These are phyloP conservation scores for Spodoptera litura DNA, from an alignment of 1,140 invertebrate species.

Conservation along the genomic window DNA sequence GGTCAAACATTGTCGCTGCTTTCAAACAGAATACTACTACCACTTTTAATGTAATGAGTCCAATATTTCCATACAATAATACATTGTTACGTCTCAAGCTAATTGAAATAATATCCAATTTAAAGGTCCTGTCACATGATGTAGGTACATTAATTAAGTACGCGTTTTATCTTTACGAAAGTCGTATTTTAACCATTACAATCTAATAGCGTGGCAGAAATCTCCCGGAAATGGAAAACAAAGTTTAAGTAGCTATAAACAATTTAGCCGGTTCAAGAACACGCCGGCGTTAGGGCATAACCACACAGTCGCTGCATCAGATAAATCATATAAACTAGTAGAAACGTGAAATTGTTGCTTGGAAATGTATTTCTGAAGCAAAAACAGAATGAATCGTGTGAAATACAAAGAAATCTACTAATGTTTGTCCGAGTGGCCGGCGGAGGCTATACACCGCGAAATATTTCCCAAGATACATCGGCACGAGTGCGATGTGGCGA, in stretches of 20 bases:
- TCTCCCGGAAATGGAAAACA: constrained; percentile 37
- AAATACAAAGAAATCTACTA: constrained; percentile 80
- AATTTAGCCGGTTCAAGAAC: neutral
- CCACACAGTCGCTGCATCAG: constrained; percentile 7
- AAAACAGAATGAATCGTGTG: constrained; percentile 76
- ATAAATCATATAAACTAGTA: constrained; percentile 26
- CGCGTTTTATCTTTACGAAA: constrained; percentile 35
- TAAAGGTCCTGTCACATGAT: constrained; percentile 45
- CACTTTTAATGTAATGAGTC: constrained; percentile 63
- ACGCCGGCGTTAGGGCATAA: constrained; percentile 10
- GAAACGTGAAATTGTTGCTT: constrained; percentile 17
- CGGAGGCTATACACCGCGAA: constrained; percentile 76
- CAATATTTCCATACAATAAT: constrained; percentile 80
- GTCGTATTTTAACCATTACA: constrained; percentile 36
- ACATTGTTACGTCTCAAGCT: constrained; percentile 68
- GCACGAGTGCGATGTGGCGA: constrained; percentile 82
- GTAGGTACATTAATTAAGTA: constrained; percentile 43
- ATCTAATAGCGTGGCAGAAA: constrained; percentile 25
- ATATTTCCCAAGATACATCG: constrained; percentile 83
- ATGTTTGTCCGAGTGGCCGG: constrained; percentile 72
- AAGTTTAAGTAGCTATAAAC: constrained; percentile 3
- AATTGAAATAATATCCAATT: constrained; percentile 65
- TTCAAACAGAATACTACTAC: constrained; percentile 54
- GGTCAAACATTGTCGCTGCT: constrained; percentile 63
- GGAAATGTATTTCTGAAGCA: constrained; percentile 37